Evolutionary conservation across 2,113 vertebrate species (phyloP).

Genomic region (Alligator mississippiensis): DNA sequence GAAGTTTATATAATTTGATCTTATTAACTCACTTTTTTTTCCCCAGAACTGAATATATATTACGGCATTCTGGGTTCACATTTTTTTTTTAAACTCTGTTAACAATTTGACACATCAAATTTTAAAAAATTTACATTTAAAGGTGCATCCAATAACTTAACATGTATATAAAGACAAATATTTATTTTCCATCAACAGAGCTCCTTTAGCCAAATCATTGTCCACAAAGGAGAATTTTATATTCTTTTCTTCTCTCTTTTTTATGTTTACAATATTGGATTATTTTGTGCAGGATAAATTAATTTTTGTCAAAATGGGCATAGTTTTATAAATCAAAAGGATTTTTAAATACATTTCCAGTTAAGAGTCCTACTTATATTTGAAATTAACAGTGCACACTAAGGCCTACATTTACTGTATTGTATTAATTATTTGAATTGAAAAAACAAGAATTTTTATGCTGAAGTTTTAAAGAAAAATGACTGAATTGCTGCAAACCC

Average conservation of each 20-base stretch:
- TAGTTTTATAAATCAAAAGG: not conserved
- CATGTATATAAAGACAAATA: too few species aligned
- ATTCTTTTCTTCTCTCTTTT: too few species aligned
- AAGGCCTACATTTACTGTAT: not conserved
- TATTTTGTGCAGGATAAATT: not conserved
- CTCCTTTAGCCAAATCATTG: too few species aligned
- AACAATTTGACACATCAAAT: too few species aligned
- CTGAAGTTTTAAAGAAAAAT: constrained; percentile 24
- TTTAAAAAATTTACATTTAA: too few species aligned
- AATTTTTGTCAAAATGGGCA: not conserved
- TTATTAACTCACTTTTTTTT: rapidly evolving
- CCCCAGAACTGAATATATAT: not conserved
- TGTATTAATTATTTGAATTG: not conserved
- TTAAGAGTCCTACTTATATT: not conserved
- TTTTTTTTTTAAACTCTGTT: too few species aligned
- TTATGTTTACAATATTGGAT: not conserved
- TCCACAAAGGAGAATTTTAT: too few species aligned
- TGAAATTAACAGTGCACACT: not conserved
- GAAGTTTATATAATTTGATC: too few species aligned
- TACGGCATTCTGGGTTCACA: not conserved
- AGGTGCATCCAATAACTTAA: too few species aligned
- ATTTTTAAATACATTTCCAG: not conserved
- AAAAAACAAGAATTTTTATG: not conserved
- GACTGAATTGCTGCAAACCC: not conserved
- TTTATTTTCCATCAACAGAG: too few species aligned